These are phyloP conservation scores for Phataginus tetradactyla DNA, from an alignment of 2,797 vertebrate species.

Conservation along the genomic window DNA sequence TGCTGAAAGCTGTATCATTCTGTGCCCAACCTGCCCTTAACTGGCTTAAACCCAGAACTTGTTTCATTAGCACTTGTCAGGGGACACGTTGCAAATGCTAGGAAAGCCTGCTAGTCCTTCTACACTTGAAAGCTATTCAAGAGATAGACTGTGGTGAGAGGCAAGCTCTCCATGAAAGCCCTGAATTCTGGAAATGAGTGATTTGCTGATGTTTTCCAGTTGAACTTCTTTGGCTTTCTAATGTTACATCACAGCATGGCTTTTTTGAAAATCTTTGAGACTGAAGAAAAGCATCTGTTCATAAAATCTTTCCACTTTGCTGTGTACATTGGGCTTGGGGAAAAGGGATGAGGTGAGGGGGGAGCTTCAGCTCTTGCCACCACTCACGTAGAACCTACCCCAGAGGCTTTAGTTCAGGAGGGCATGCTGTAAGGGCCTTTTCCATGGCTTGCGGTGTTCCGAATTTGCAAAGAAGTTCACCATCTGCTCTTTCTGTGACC, in stretches of 20 bases:
- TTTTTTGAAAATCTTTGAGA: constrained; percentile 32
- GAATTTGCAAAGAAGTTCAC: not conserved
- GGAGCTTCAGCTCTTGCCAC: not conserved
- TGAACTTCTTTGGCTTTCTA: not conserved
- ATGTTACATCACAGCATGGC: not conserved
- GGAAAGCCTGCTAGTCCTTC: not conserved
- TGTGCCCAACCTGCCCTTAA: not conserved
- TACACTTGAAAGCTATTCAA: not conserved
- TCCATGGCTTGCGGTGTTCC: not conserved
- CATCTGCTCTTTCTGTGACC: not conserved
- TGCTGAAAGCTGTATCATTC: not conserved
- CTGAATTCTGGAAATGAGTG: not conserved
- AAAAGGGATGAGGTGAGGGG: not conserved
- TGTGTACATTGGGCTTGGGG: not conserved
- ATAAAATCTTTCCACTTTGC: not conserved
- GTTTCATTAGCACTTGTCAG: not conserved
- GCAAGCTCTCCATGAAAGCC: not conserved
- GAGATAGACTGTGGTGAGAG: not conserved
- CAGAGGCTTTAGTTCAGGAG: not conserved
- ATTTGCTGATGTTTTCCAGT: not conserved
- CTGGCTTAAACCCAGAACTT: not conserved
- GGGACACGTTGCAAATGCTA: not conserved
- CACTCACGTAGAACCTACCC: not conserved
- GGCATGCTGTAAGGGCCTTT: not conserved
- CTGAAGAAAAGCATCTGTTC: not conserved